Percentiles rank a stretch among this genome's conserved stretches.
Evolutionary conservation across 2,113 vertebrate species (phyloP).

Genomic region (Noctilio leporinus): DNA sequence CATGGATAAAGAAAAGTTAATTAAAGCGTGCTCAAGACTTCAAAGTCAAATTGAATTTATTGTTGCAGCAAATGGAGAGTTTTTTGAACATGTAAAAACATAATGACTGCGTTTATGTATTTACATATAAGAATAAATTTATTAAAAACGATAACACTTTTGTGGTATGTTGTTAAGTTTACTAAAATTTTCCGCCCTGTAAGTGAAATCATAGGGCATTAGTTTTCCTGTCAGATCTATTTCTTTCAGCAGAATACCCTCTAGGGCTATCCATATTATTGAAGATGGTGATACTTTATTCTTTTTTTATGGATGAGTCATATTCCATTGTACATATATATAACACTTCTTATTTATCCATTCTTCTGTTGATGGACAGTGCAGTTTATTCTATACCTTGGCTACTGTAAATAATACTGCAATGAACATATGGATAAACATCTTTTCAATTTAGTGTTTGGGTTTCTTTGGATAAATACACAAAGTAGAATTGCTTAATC

Average conservation of each 20-base stretch:
- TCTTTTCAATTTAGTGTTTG: not conserved
- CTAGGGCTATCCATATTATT: not conserved
- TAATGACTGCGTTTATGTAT: too few species aligned
- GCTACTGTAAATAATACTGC: not conserved
- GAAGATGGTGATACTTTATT: not conserved
- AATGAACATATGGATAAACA: not conserved
- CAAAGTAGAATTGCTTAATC: not conserved
- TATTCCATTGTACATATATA: not conserved
- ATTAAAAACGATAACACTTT: too few species aligned
- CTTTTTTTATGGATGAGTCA: not conserved
- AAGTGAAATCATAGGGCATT: not conserved
- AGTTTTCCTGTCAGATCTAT: not conserved
- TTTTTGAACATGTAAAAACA: too few species aligned
- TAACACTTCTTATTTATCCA: not conserved
- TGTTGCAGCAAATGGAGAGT: too few species aligned
- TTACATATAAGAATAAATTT: too few species aligned
- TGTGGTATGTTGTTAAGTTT: too few species aligned
- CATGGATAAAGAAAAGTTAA: too few species aligned
- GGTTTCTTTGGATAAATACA: not conserved
- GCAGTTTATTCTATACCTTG: not conserved
- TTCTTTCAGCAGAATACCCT: not conserved
- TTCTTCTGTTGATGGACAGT: not conserved
- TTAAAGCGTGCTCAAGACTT: too few species aligned
- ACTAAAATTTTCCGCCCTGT: too few species aligned
- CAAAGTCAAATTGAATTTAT: too few species aligned